phyloP scores from a whole-genome alignment of 2,797 vertebrate species.

The Iguana delicatissima region DNA sequence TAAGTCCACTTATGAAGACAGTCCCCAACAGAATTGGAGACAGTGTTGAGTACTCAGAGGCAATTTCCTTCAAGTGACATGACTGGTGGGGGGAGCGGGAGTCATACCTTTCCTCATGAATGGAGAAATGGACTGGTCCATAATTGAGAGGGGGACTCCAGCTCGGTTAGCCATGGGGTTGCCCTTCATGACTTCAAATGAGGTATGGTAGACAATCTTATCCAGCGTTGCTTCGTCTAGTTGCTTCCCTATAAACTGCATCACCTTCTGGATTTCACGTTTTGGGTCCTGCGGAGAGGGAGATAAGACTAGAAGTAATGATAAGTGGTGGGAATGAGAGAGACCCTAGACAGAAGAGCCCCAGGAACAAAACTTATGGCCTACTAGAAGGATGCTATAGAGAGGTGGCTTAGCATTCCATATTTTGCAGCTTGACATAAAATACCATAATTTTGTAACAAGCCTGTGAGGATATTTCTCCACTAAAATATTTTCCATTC shows the following conservation, averaged over 20 bases:
- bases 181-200: slow-evolving; percentile 72
- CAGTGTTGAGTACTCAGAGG: neutral
- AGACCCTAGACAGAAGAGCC: neutral
- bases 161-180: slow-evolving; percentile 73
- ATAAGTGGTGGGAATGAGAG: too few relatives aligned
- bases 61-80: neutral
- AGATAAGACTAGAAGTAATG: neutral
- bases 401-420: neutral
- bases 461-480: neutral
- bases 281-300: slow-evolving; percentile 59
- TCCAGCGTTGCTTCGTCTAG: slow-evolving; percentile 58
- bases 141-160: slow-evolving; percentile 37
- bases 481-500: neutral
- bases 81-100: neutral
- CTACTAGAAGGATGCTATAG: neutral
- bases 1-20: too few relatives aligned
- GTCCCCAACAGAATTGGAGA: too few relatives aligned
- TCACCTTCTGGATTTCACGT: slow-evolving; percentile 65
- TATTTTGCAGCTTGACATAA: neutral
- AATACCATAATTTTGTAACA: neutral
- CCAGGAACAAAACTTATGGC: neutral
- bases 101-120: slow-evolving; percentile 74
- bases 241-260: slow-evolving; percentile 65
- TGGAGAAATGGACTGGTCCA: slow-evolving; percentile 71
- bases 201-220: slow-evolving; percentile 63